Evolutionary conservation across 35 echinoderm and acorn worm species (phyloP).

Genomic region (Ptychodera flava): DNA sequence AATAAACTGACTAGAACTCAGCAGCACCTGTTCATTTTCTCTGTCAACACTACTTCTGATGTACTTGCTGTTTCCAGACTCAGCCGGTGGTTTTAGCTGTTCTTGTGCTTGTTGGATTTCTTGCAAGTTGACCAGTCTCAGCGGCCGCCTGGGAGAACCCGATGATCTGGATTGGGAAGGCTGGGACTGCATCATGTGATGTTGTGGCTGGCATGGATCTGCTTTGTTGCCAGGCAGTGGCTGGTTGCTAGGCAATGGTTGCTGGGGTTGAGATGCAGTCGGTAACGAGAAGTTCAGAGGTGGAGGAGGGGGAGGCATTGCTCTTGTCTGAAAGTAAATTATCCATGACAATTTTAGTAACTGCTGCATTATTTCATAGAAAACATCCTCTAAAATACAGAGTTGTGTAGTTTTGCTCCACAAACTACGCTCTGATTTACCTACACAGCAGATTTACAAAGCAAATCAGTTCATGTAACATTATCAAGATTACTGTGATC

Average conservation of each 20-base stretch:
- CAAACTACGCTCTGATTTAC: no score
- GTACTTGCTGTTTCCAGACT: background rate
- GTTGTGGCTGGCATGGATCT: no score
- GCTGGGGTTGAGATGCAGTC: background rate
- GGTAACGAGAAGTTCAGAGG: background rate
- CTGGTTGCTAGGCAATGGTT: background rate
- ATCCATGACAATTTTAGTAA: no score
- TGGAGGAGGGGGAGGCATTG: background rate
- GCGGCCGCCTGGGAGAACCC: background rate
- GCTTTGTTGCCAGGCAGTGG: background rate
- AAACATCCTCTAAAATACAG: no score
- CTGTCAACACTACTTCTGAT: background rate
- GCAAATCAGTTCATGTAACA: no score
- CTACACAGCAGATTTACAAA: no score
- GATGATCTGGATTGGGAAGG: background rate
- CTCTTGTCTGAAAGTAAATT: background rate
- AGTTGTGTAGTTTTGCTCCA: no score
- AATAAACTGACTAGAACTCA: no score
- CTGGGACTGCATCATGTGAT: no score
- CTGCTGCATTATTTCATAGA: no score
- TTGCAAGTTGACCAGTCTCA: background rate
- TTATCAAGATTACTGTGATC: no score
- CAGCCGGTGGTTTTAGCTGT: background rate
- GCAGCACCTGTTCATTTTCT: background rate
- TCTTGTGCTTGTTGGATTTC: background rate